Conservation (phyloP, 2,113 vertebrate genomes). For the Dicerorhinus sumatrensis region DNA sequence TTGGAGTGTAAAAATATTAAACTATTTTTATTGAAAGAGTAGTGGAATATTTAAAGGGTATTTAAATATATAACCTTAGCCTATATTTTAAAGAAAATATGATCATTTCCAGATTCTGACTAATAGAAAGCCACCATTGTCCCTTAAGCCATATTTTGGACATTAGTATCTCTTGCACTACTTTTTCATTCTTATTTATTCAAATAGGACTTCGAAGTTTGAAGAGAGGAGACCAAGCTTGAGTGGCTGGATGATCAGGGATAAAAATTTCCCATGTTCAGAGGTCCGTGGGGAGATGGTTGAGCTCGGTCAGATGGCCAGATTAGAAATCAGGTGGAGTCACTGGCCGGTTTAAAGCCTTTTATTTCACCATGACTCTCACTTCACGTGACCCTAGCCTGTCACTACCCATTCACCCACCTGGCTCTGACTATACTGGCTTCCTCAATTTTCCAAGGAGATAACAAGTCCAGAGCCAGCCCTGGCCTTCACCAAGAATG, state of each 20-base stretch:
- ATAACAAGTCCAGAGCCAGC: neutral
- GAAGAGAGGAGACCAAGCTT: neutral
- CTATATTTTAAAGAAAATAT: neutral
- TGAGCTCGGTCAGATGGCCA: neutral
- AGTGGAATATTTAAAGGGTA: constrained; percentile 22
- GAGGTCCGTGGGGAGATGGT: neutral
- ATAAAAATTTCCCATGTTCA: neutral
- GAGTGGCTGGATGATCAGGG: neutral
- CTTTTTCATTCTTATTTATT: neutral
- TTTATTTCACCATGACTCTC: neutral
- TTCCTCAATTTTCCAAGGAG: neutral
- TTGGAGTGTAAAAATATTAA: neutral
- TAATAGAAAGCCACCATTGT: neutral
- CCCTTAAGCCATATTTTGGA: neutral
- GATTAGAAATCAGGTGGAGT: neutral
- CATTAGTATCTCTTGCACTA: neutral
- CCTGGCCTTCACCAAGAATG: neutral
- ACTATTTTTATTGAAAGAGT: constrained; percentile 4
- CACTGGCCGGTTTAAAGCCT: neutral
- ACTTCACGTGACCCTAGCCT: neutral
- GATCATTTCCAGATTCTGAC: neutral
- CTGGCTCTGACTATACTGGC: neutral
- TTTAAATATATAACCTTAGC: neutral
- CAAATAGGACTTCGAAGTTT: neutral
- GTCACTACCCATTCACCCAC: neutral